Percentiles rank a stretch among this genome's conserved stretches.
phyloP scores from a whole-genome alignment of 2,797 vertebrate genomes.

The Agapornis canus region DNA sequence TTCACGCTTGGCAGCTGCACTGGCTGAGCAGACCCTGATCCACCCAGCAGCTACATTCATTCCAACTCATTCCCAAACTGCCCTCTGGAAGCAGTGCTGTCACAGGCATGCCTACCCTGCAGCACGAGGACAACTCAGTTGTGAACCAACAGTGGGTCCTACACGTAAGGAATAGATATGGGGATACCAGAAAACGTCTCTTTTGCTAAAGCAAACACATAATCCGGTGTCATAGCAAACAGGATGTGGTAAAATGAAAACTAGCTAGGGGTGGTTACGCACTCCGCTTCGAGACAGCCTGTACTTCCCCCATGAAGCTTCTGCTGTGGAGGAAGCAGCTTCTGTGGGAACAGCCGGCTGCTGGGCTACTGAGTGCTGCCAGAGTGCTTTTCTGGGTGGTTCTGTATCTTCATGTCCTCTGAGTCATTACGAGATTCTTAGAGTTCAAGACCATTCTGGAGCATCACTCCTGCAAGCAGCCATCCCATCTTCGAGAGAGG shows the following conservation, averaged over 20 bases:
- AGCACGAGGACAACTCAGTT: fast-evolving
- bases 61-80: background rate
- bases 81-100: fast-evolving
- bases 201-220: background rate
- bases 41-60: background rate
- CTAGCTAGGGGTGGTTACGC: conserved; percentile 43
- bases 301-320: conserved; percentile 61
- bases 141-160: background rate
- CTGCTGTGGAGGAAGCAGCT: conserved; percentile 54
- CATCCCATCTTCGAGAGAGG: background rate
- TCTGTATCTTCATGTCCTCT: background rate
- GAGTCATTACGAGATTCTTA: conserved; percentile 20
- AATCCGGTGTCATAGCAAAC: conserved; percentile 46
- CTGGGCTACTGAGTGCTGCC: background rate
- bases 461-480: background rate
- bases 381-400: background rate
- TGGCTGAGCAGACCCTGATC: background rate
- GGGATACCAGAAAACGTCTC: background rate
- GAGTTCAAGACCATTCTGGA: conserved; percentile 2
- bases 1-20: background rate
- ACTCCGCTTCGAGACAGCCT: background rate
- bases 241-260: conserved; percentile 56
- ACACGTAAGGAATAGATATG: fast-evolving
- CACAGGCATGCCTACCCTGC: background rate
- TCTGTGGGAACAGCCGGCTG: conserved; percentile 27